These are phyloP conservation scores for Oreonectes daqikongensis DNA, from an alignment of 2,797 vertebrate genomes.

Conservation along the genomic window DNA sequence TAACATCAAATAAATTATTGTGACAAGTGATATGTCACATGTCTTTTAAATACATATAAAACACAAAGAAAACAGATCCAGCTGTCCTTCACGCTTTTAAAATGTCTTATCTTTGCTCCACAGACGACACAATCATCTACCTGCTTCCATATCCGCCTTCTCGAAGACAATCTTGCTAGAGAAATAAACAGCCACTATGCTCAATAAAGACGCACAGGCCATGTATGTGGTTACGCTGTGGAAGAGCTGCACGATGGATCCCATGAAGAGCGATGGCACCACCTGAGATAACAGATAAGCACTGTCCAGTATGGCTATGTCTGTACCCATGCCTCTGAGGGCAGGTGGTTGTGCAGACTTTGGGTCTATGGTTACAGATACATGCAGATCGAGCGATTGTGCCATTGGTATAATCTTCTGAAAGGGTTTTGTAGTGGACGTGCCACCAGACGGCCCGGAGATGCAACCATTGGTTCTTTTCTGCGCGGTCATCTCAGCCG, in stretches of 20 bases:
- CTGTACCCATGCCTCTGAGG: constrained; percentile 81
- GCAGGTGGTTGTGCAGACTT: not conserved
- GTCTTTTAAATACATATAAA: not conserved
- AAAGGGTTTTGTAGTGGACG: not conserved
- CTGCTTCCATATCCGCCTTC: constrained; percentile 73
- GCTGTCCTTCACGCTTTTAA: not conserved
- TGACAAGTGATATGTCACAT: not conserved
- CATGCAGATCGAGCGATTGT: constrained; percentile 62
- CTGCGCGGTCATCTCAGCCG: constrained; percentile 52
- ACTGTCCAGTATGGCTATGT: constrained; percentile 86
- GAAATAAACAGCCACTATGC: constrained; percentile 82
- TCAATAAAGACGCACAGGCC: constrained; percentile 75
- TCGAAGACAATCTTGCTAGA: constrained; percentile 81
- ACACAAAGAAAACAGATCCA: not conserved
- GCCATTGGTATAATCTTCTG: rapidly evolving
- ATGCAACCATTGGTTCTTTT: constrained; percentile 48
- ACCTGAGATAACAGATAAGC: constrained; percentile 87
- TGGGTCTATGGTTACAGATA: constrained; percentile 54
- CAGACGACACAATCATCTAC: constrained; percentile 27
- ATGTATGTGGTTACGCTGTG: constrained; percentile 82
- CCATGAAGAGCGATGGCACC: constrained; percentile 82
- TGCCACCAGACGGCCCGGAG: constrained; percentile 59
- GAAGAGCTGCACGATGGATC: constrained; percentile 82
- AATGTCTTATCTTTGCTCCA: too few species aligned
- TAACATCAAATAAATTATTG: not conserved